Conservation (phyloP, 35 echinoderm and acorn worm species). For the Anneissia japonica region DNA sequence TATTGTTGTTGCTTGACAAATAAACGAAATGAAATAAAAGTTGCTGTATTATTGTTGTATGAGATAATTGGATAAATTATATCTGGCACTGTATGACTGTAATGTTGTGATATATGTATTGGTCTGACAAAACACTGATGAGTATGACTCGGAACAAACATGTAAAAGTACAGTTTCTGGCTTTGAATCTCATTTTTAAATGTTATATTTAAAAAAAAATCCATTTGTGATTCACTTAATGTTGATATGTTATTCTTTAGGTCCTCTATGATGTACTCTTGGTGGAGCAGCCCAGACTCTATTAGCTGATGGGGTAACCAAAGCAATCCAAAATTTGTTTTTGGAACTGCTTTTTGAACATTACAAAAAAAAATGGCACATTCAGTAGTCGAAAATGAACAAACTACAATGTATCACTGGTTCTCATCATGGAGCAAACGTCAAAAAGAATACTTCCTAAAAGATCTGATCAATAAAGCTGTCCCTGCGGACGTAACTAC, state of each 20-base stretch:
- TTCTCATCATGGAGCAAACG: slow-evolving; percentile 69
- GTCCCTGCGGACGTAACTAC: slow-evolving; percentile 55
- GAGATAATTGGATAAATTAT: too few relatives aligned
- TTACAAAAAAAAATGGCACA: slow-evolving; percentile 38
- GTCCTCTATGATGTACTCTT: neutral
- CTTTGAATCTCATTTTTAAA: neutral
- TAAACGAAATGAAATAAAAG: too few relatives aligned
- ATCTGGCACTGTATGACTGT: too few relatives aligned
- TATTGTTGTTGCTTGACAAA: too few relatives aligned
- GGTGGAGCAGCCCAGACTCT: neutral
- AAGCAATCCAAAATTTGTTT: too few relatives aligned
- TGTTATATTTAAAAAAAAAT: neutral
- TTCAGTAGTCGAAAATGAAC: slow-evolving; percentile 56
- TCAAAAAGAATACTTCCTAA: slow-evolving; percentile 59
- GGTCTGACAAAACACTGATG: too few relatives aligned
- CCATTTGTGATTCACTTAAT: neutral
- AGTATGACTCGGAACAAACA: too few relatives aligned
- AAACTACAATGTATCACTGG: slow-evolving; percentile 65
- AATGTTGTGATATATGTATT: too few relatives aligned
- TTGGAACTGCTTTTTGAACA: too few relatives aligned
- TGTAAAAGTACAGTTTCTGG: too few relatives aligned
- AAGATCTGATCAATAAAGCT: slow-evolving; percentile 76
- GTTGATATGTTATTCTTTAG: neutral
- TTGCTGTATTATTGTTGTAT: too few relatives aligned
- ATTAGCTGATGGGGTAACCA: too few relatives aligned